Base-by-base conservation (phyloP, 1,140 invertebrate genomes). In the Drosophila tristis region DNA sequence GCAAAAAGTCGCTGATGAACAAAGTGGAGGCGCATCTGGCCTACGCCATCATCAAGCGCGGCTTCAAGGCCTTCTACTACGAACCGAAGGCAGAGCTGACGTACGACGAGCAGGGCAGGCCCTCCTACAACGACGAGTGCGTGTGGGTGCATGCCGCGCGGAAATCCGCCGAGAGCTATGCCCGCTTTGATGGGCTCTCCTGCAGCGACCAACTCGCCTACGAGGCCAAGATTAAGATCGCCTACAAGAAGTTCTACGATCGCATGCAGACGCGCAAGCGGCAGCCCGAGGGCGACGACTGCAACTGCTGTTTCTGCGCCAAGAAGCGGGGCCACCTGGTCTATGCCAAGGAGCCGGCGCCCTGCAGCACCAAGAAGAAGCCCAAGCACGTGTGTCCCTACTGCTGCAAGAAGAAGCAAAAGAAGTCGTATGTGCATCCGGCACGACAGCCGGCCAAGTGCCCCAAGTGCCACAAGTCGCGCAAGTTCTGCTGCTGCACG, bases 11-110 rank as follows among this genome's bases (percentile, higher is more conserved):
- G 39, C 71, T 91, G 11, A 91, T 91, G 90, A 91, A 91, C 66
- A 86, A 89, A 45, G 81, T 91, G 11, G 90, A 91, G 42, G 90
- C 90, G 0, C 87, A 91, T 54, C 44, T 91, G 55, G 85, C 90
- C 15, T 91, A 91, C 23, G 75, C 65, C 6, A 91, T 91, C 9
- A 80, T 91, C 0, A 91, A 91, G 74, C 74, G 87, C 1, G 90
- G 78, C 53, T 91, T 91, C 50, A 91, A 91, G 55, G 90, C 90
- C 31, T 91, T 81, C 59, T 91, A 91, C 63, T 91, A 91, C 39
- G 71, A 87, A 49, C 87, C 90, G 4, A 91, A 90, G 25, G 35
- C 71, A 59, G 79, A 82, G 8, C 16, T 74, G 31, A 87, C 89
- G 15, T 74, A 84, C 49, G 82, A 91, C 25, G 81, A 87, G 0